Evolutionary conservation across 2,113 vertebrate species (phyloP), one percentile per base, ranked within the genome.

Genomic region (Isichthys henryi): DNA sequence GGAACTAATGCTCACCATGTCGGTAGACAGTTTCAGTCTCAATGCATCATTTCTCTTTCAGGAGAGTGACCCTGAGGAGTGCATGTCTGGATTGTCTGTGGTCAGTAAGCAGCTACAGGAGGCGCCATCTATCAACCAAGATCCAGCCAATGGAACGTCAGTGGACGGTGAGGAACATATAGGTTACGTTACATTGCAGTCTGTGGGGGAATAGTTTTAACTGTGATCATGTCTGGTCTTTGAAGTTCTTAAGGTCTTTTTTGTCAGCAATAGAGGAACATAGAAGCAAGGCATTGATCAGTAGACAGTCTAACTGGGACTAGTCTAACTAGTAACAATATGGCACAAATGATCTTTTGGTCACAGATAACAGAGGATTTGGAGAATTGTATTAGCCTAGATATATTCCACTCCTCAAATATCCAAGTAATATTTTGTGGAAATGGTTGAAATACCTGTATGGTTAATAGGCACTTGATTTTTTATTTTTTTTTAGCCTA

Each of bases 61-160:
- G 88, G 88, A 89, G 19, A 23, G 48, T 58, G 50, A 89, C 80
- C 45, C 80, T 27, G 88, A 83, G 39, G 88, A 89, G 50, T 89
- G 13, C n/a, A 9, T 31, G 9, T 39, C 77, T 35, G 52, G n/a
- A 17, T 50, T 27, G 3, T 39, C 66, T 35, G 46, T 19, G 4
- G 6, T 48, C 52, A 43, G 27, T 11, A 11, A n/a, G 31, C 17
- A 82, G 17, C 52, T 50, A 53, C 19, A 3, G 5, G 4, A 82
- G 35, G 35, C 27, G 23, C 4, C 13, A 8, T 21, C 74, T 35
- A 9, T 23, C 19, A 39, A 3, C 31, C 48, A 3, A 43, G 35
- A 83, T 77, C 23, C n/a, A 23, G n/a, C 21, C 74, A 56, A n/a
- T 35, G 27, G 10, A 62, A 45, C 88, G 8, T 50, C 70, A n/a